Evolutionary conservation across 2,113 vertebrate species (phyloP), one percentile per base, ranked within the genome.

Genomic region (Mormyrus iriodes): DNA sequence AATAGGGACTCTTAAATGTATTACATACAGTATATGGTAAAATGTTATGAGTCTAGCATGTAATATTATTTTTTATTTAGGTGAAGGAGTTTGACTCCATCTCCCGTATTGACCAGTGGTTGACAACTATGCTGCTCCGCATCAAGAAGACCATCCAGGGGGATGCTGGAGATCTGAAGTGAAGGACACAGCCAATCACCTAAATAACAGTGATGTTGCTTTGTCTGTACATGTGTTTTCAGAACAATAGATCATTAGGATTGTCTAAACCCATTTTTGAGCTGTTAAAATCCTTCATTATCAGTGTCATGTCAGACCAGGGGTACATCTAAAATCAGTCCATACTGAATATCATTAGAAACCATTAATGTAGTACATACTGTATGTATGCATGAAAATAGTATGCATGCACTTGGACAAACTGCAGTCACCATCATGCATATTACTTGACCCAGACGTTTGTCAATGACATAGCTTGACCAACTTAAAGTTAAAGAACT

Each of bases 101-200:
- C 94, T 99, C 98, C 0, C 97, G 98, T 83, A 92, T 99, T 96
- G 98, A 99, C 92, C 98, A 99, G 93, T 99, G 98, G 98, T 96
- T 97, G 86, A 99, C 98, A 0, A 98, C 97, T 88, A 97, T 99
- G 95, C 94, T 99, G 91, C 96, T 99, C 90, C 98, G 98, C 91
- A 98, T 99, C 94, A 99, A 99, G 90, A 99, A 99, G 93, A 97
- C 97, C 85, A 97, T 99, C 93, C 97, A 98, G 91, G 96, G 96
- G 0, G 97, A 97, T 6, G 97, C 96, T 58, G 98, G 97, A 0
- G 98, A 98, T 92, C 94, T 99, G 31, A 98, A 98, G 93, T 99
- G 96, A 98, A 89, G 5, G 0, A 12, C 44, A 48, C 89, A n/a
- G 82, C 82, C 39, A 48, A 6, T n/a, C 42, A 44, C 44, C 44